Evolutionary conservation across 2,797 vertebrate species (phyloP), one percentile per base, ranked within the genome.

Genomic region (Tapirus indicus): DNA sequence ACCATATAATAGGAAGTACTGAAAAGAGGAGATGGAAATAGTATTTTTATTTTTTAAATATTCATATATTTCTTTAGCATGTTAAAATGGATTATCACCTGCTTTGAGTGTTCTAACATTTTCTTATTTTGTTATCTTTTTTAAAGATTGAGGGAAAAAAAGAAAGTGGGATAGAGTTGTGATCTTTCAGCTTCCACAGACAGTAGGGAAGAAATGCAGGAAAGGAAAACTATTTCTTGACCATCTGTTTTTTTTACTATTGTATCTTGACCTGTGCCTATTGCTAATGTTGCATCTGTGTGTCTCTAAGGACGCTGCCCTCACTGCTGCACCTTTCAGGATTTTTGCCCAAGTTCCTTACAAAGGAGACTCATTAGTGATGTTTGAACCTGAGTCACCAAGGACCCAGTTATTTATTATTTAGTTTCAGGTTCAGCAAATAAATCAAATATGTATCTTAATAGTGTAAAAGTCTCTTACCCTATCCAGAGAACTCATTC

Each of bases 401-500:
- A 97, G 92, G 96, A 79, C 85, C 27, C 20, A 78, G 18, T 41
- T 49, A 35, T 69, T 90, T 91, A 94, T 74, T 87, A 96, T n/a
- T 94, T 86, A 90, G 38, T 47, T 74, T 68, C n/a, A 84, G 14
- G 7, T 74, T 62, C 32, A 94, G 7, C 49, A 96, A 91, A 87
- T 69, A 96, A 87, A 87, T 71, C 49, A 94, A 77, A 72, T 78
- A 52, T 35, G 60, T 78, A 44, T 68, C 41, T 77, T 68, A 62
- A 58, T 38, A 41, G 6, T 58, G 9, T 25, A 35, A 74, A 85
- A 49, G 29, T 5, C n/a, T 44, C 58, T 91, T 69, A 27, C 20
- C 2, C 5, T 71, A 49, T 8, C 32, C 69, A 79, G 54, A 91
- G 21, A 92, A 71, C 12, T 47, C 20, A 84, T 68, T 29, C 35